A percentile compares a stretch with the other conserved stretches of the same genome.
Conservation (phyloP, 2,888 invertebrate species). For the Nephrocerus scutellatus region DNA sequence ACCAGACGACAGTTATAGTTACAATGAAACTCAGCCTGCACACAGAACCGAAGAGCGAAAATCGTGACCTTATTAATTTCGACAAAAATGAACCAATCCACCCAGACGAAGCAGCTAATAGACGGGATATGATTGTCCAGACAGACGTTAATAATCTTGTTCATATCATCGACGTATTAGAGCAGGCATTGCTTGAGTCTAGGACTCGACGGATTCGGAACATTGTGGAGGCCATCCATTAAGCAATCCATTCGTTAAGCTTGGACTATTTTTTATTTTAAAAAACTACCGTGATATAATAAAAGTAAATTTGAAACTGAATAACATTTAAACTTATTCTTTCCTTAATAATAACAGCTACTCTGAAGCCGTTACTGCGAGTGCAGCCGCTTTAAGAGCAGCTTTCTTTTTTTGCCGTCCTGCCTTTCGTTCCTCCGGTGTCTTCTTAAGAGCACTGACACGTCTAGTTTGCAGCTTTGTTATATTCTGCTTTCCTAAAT, state of each 20-base stretch:
- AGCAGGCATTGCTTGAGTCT: slow-evolving; percentile 57
- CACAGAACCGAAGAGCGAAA: slow-evolving; percentile 43
- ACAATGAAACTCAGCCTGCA: slow-evolving; percentile 54
- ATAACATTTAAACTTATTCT: not conserved
- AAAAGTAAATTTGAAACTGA: too few species aligned
- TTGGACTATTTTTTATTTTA: too few species aligned
- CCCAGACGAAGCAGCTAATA: slow-evolving; percentile 37
- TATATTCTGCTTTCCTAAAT: slow-evolving; percentile 85
- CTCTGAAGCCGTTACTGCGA: slow-evolving; percentile 25
- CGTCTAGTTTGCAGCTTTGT: slow-evolving; percentile 75
- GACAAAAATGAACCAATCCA: slow-evolving; percentile 28
- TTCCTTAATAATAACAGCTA: slow-evolving; percentile 11
- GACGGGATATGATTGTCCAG: slow-evolving; percentile 49
- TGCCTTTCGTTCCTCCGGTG: slow-evolving; percentile 59
- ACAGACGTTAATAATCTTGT: slow-evolving; percentile 58
- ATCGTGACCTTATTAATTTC: slow-evolving; percentile 36
- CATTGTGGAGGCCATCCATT: slow-evolving; percentile 41
- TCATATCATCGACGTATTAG: slow-evolving; percentile 57
- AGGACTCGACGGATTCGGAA: slow-evolving; percentile 50
- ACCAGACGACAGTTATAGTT: slow-evolving; percentile 55
- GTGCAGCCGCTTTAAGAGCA: slow-evolving; percentile 33
- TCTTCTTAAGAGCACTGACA: slow-evolving; percentile 80
- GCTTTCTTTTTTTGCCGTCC: slow-evolving; percentile 52
- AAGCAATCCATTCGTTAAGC: too few species aligned
- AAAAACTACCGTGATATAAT: too few species aligned